Percentiles rank a stretch among this genome's conserved stretches.
Conservation (phyloP, 2,888 invertebrate species). For the Nephrotoma flavescens region DNA sequence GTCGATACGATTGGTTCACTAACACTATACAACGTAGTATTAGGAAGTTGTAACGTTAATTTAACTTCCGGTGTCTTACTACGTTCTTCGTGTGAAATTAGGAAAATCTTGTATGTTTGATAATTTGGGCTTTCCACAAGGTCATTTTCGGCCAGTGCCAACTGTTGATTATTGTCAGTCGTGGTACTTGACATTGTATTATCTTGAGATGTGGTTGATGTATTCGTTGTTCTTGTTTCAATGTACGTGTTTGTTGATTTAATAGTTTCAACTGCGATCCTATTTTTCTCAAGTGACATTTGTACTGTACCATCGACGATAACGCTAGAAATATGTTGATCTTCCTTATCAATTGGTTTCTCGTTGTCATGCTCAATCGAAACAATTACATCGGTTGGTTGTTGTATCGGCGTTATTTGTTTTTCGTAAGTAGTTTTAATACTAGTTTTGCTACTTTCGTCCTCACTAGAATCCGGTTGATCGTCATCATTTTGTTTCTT, state of each 20-base stretch:
- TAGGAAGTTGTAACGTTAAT: slow-evolving; percentile 43
- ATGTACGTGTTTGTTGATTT: slow-evolving; percentile 7
- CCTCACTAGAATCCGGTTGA: neutral
- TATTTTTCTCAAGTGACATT: neutral
- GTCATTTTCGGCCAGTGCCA: neutral
- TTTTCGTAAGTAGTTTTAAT: neutral
- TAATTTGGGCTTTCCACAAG: slow-evolving; percentile 15
- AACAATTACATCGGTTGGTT: neutral
- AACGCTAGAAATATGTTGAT: neutral
- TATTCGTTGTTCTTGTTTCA: slow-evolving; percentile 9
- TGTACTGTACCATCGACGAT: neutral
- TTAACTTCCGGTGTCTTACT: slow-evolving; percentile 49
- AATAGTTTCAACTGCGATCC: neutral
- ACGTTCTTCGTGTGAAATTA: slow-evolving; percentile 60
- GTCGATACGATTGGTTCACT: neutral
- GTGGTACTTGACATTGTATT: neutral
- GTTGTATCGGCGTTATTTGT: neutral
- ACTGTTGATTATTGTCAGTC: neutral
- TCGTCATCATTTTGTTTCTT: neutral
- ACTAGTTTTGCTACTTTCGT: neutral
- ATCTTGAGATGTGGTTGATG: slow-evolving; percentile 7
- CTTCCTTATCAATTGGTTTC: neutral
- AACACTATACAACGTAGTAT: slow-evolving; percentile 14
- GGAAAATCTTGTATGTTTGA: slow-evolving; percentile 37
- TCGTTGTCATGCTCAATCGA: neutral